Percentiles rank a stretch among this genome's conserved stretches.
These are phyloP conservation scores for Heterocephalus glaber DNA, from an alignment of 2,113 vertebrate species.

Conservation along the genomic window DNA sequence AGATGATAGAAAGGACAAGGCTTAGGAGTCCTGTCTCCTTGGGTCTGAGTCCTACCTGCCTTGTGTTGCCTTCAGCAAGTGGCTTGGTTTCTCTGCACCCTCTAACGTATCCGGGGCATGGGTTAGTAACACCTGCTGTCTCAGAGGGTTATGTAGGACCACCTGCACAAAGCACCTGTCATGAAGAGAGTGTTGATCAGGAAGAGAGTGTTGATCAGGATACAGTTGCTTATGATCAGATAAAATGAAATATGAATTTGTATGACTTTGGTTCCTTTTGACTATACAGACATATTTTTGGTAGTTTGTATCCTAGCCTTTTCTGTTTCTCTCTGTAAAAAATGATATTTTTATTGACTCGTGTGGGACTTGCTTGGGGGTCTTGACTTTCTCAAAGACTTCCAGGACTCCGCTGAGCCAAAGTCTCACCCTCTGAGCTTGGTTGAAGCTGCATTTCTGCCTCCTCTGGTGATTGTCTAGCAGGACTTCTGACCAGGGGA, in stretches of 20 bases:
- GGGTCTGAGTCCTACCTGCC: neutral
- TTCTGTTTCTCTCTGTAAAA: neutral
- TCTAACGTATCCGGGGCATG: constrained; percentile 14
- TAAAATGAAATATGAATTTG: neutral
- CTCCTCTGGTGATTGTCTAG: neutral
- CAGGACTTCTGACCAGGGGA: neutral
- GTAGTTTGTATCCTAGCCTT: neutral
- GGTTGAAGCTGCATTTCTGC: neutral
- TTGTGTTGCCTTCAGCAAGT: neutral
- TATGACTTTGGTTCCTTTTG: constrained; percentile 4
- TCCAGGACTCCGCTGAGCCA: neutral
- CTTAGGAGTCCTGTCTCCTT: neutral
- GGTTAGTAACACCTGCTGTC: neutral
- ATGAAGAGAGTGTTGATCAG: neutral
- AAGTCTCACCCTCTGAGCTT: neutral
- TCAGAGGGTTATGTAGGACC: neutral
- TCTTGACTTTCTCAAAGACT: neutral
- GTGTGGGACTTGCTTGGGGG: neutral
- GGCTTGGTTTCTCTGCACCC: neutral
- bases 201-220: neutral
- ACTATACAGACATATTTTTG: neutral
- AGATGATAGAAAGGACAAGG: neutral
- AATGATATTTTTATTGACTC: neutral
- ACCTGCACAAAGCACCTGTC: neutral
- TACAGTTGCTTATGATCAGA: neutral